phyloP scores from a whole-genome alignment of 2,888 invertebrate species.

The Philereme transversata region DNA sequence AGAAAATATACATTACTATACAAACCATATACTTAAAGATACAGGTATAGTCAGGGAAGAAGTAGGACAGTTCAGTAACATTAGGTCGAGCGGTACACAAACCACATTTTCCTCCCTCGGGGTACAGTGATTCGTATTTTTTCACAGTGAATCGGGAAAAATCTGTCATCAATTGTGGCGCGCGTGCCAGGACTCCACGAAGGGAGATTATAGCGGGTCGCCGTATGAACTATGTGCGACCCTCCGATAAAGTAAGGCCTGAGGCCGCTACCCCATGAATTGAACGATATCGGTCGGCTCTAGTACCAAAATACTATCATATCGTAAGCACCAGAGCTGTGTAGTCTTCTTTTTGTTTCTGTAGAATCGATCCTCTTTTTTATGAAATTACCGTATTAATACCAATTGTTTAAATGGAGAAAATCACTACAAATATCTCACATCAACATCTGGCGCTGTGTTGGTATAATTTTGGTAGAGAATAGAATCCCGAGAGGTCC shows the following conservation, averaged over 20 bases:
- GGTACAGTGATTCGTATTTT: conserved; percentile 47
- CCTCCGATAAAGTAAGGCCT: conserved; percentile 28
- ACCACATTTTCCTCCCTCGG: conserved; percentile 7
- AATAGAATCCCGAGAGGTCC: too few species aligned
- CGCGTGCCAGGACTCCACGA: conserved; percentile 58
- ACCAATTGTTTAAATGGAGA: too few species aligned
- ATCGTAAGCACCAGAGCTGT: too few species aligned
- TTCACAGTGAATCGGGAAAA: conserved; percentile 50
- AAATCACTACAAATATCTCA: too few species aligned
- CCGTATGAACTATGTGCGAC: conserved; percentile 50
- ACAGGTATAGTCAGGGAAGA: neutral
- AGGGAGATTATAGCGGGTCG: conserved; percentile 56
- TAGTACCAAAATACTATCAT: neutral
- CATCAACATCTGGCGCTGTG: too few species aligned
- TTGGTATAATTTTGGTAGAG: too few species aligned
- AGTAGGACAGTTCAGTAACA: too few species aligned
- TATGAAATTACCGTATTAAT: too few species aligned
- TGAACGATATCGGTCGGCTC: neutral
- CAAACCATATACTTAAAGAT: neutral
- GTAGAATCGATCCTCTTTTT: neutral
- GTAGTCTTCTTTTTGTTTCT: neutral
- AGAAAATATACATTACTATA: neutral
- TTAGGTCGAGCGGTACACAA: too few species aligned
- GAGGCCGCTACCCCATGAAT: conserved; percentile 8
- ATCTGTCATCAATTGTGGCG: conserved; percentile 62